Percentiles rank a stretch among this genome's conserved stretches.
Conservation (phyloP, 1,140 invertebrate genomes). For the Monomorium pharaonis region DNA sequence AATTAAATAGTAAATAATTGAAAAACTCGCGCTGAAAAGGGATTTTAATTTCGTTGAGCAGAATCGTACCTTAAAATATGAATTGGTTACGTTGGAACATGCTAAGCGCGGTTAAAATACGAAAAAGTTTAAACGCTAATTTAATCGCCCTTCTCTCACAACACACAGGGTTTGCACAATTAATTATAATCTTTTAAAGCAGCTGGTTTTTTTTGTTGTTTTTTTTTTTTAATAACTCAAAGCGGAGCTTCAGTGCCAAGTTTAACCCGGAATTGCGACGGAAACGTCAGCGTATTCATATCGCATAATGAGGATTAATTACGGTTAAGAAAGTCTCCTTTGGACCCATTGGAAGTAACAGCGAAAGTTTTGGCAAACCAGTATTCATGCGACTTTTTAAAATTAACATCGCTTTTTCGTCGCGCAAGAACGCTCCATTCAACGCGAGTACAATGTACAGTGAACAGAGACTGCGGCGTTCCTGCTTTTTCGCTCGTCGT, state of each 20-base stretch:
- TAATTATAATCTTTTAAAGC: slow-evolving; percentile 9
- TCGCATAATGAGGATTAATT: slow-evolving; percentile 31
- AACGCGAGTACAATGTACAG: background rate
- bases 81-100: background rate
- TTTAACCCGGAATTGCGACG: background rate
- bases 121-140: background rate
- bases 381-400: slow-evolving; percentile 3
- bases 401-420: slow-evolving; percentile 12
- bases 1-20: background rate
- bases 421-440: background rate
- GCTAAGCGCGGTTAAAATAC: too few species aligned
- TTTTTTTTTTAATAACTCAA: background rate
- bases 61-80: background rate
- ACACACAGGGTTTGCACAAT: background rate
- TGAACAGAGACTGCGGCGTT: background rate
- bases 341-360: slow-evolving; percentile 25
- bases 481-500: background rate
- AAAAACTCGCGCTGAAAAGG: background rate
- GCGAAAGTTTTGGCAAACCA: slow-evolving; percentile 39
- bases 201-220: too few species aligned
- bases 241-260: background rate
- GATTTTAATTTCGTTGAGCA: background rate
- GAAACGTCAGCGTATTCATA: slow-evolving; percentile 10
- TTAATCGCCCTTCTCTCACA: slow-evolving; percentile 16
- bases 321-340: slow-evolving; percentile 46